phyloP scores from a whole-genome alignment of 1,140 invertebrate genomes.

The Orchestia grillus region DNA sequence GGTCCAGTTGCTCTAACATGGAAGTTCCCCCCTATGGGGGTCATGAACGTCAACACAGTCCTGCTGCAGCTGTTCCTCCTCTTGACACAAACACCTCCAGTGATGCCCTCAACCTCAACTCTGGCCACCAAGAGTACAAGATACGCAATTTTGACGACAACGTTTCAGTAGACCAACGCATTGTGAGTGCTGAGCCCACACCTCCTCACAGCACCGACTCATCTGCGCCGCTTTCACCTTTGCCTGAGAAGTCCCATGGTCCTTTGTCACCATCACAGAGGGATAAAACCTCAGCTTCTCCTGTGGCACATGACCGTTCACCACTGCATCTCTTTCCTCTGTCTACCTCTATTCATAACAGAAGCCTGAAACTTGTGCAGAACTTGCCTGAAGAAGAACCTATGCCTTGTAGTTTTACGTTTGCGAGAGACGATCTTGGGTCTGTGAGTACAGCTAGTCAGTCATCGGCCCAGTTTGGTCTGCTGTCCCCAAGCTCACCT shows the following conservation, averaged over 20 bases:
- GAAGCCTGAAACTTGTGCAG: background rate
- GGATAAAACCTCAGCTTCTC: background rate
- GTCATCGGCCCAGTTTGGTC: background rate
- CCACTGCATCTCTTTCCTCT: background rate
- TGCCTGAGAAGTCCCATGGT: background rate
- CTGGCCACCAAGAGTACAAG: background rate
- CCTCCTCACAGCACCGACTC: slow-evolving; percentile 39
- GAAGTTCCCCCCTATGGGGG: slow-evolving; percentile 53
- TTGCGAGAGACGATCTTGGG: background rate
- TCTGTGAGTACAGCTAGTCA: background rate
- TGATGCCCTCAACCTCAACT: background rate
- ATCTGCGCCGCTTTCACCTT: background rate
- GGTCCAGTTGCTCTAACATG: slow-evolving; percentile 39
- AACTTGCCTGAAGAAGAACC: background rate
- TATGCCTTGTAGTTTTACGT: background rate
- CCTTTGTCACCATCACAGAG: background rate
- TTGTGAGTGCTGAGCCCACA: slow-evolving; percentile 1
- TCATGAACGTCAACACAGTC: slow-evolving; percentile 36
- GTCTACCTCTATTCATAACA: background rate
- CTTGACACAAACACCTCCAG: background rate
- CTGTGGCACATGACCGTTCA: background rate
- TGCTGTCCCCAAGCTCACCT: background rate
- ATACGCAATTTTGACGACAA: background rate
- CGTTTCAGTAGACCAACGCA: background rate
- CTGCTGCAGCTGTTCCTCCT: slow-evolving; percentile 14